Percentiles rank a stretch among this genome's conserved stretches.
phyloP scores from a whole-genome alignment of 1,140 invertebrate genomes.

The Holcopasites calliopsidis region DNA sequence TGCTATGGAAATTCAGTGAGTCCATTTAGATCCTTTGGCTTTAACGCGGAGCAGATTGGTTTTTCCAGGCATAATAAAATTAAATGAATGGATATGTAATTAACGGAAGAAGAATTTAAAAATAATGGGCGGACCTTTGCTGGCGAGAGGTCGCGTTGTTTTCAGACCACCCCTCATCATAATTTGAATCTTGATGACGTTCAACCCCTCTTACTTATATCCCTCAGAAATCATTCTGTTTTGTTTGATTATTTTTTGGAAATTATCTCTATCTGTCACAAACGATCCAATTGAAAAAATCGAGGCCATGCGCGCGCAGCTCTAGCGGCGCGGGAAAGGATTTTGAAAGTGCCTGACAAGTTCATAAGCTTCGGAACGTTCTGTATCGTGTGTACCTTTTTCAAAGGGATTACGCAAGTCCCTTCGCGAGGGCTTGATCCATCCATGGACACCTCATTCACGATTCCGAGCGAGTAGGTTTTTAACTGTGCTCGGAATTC shows the following conservation, averaged over 20 bases:
- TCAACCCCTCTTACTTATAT: too few relatives aligned
- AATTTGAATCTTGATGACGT: too few relatives aligned
- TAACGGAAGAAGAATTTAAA: too few relatives aligned
- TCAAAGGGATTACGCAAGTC: constrained; percentile 23
- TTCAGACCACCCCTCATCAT: too few relatives aligned
- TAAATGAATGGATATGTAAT: too few relatives aligned
- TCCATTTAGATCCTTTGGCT: not conserved
- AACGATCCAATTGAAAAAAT: not conserved
- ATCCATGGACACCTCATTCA: constrained; percentile 1
- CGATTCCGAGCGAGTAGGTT: constrained; percentile 25
- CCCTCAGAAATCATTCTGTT: too few relatives aligned
- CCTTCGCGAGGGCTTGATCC: constrained; percentile 8
- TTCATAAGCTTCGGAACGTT: constrained; percentile 1
- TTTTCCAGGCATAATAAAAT: too few relatives aligned
- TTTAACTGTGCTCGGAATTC: constrained; percentile 6
- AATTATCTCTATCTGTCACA: too few relatives aligned
- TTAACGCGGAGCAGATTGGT: too few relatives aligned
- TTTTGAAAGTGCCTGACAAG: constrained; percentile 8
- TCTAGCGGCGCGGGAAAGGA: not conserved
- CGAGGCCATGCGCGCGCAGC: constrained; percentile 14
- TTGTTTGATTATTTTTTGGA: too few relatives aligned
- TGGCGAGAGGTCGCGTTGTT: too few relatives aligned
- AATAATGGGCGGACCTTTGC: too few relatives aligned
- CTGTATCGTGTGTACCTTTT: constrained; percentile 26
- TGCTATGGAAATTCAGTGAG: not conserved